phyloP scores from a whole-genome alignment of 2,113 vertebrate species.

The Aramus guarauna region DNA sequence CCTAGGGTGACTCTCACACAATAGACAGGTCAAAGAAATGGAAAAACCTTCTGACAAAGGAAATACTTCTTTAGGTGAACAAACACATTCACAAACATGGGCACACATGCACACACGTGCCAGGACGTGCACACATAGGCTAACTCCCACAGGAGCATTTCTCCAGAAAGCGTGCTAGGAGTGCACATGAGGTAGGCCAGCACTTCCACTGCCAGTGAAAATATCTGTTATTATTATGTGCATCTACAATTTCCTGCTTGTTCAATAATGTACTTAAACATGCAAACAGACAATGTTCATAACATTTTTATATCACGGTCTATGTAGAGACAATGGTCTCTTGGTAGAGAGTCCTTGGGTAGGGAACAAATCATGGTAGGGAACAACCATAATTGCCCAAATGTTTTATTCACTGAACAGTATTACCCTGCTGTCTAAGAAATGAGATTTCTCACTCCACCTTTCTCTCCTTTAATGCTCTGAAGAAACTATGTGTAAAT shows the following conservation, averaged over 20 bases:
- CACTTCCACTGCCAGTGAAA: not conserved
- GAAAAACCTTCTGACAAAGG: not conserved
- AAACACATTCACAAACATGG: not conserved
- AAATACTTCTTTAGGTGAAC: not conserved
- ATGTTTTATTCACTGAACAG: not conserved
- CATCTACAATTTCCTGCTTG: not conserved
- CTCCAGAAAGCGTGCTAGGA: not conserved
- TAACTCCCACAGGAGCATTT: not conserved
- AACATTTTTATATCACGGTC: not conserved
- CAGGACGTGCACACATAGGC: accelerated
- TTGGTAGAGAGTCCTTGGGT: too few relatives aligned
- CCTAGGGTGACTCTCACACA: not conserved
- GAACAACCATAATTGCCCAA: not conserved
- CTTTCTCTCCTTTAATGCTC: not conserved
- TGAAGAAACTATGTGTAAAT: not conserved
- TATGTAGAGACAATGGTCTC: not conserved
- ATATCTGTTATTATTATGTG: not conserved
- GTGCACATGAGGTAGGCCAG: not conserved
- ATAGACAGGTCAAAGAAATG: not conserved
- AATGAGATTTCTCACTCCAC: not conserved
- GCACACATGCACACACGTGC: accelerated
- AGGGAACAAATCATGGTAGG: not conserved
- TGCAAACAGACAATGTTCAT: not conserved
- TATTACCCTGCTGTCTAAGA: not conserved
- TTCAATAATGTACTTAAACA: not conserved